phyloP scores from a whole-genome alignment of 1,140 invertebrate genomes.

The Drosophila mayri region DNA sequence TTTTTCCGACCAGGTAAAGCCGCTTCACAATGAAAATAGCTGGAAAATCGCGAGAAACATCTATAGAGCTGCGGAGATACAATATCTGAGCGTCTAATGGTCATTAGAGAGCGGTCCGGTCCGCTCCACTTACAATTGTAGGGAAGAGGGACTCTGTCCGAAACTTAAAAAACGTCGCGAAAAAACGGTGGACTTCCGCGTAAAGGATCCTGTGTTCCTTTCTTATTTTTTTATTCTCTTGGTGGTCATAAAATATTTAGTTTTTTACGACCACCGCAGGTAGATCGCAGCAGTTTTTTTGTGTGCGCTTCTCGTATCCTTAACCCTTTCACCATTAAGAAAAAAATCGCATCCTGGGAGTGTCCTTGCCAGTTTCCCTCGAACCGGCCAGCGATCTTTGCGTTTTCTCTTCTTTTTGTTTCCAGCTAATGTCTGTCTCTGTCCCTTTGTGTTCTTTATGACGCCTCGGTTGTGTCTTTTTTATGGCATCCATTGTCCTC shows the following conservation, averaged over 20 bases:
- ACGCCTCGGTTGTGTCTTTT: slow-evolving; percentile 70
- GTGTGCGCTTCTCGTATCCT: slow-evolving; percentile 4
- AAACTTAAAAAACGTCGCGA: slow-evolving; percentile 41
- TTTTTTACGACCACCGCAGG: slow-evolving; percentile 62
- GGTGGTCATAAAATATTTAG: slow-evolving; percentile 68
- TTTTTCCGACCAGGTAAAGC: slow-evolving; percentile 60
- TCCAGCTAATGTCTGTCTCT: slow-evolving; percentile 62
- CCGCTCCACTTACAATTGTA: slow-evolving; percentile 71
- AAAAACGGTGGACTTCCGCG: slow-evolving; percentile 60
- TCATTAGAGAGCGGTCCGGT: slow-evolving; percentile 42
- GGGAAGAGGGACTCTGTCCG: background rate
- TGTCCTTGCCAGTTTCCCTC: slow-evolving; percentile 60
- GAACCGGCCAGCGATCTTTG: slow-evolving; percentile 31
- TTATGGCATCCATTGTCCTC: slow-evolving; percentile 64
- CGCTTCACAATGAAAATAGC: slow-evolving; percentile 71
- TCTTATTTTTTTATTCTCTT: slow-evolving; percentile 22
- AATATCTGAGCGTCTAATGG: slow-evolving; percentile 30
- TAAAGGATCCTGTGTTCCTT: slow-evolving; percentile 44
- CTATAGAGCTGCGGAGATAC: slow-evolving; percentile 14
- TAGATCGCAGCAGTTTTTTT: slow-evolving; percentile 58
- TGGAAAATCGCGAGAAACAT: slow-evolving; percentile 79
- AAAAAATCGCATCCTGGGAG: slow-evolving; percentile 46
- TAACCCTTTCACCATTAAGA: slow-evolving; percentile 80
- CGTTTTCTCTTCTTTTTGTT: slow-evolving; percentile 58
- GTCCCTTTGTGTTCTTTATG: slow-evolving; percentile 72